Conservation (phyloP, 2,113 vertebrate genomes). For the Amblyornis subalaris region DNA sequence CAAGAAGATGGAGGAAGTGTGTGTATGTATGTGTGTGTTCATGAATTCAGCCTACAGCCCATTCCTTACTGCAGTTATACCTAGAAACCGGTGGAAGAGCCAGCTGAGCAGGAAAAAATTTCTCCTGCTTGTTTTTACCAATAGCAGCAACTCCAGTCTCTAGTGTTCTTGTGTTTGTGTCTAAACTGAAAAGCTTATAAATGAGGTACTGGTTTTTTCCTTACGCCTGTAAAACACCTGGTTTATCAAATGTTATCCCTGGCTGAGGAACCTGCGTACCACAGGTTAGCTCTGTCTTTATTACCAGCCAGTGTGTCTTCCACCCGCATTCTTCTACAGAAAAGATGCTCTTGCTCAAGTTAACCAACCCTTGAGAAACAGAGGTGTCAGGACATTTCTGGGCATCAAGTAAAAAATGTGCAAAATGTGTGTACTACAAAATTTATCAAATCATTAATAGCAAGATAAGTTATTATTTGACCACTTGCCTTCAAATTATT, state of each 20-base stretch:
- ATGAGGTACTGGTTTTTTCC: neutral
- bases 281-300: neutral
- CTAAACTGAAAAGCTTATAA: neutral
- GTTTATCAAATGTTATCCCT: neutral
- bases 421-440: neutral
- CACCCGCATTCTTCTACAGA: neutral
- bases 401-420: neutral
- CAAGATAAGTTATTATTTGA: neutral
- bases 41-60: neutral
- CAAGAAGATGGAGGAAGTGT: neutral
- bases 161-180: neutral
- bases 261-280: neutral
- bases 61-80: neutral
- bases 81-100: neutral
- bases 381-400: neutral
- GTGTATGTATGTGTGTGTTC: neutral
- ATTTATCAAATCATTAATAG: neutral
- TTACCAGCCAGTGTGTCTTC: neutral
- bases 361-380: neutral
- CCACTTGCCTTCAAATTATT: neutral
- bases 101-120: neutral
- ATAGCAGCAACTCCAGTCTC: neutral
- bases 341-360: neutral
- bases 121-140: neutral
- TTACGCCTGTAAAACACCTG: rapidly evolving